Conservation (phyloP, 2,113 vertebrate species). For the Edolisoma coerulescens region DNA sequence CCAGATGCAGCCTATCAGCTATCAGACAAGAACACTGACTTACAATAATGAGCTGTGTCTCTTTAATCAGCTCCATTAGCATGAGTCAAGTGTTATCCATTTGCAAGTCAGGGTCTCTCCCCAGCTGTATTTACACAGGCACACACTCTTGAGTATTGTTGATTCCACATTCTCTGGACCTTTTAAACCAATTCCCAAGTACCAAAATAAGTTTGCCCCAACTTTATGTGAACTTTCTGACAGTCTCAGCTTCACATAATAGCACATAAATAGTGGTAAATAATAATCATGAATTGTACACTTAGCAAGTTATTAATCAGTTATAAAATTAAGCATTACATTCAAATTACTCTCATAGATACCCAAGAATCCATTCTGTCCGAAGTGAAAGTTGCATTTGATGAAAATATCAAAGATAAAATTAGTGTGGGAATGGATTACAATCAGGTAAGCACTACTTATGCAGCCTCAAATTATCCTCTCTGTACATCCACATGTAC, state of each 20-base stretch:
- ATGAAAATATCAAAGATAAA: neutral
- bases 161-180: neutral
- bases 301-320: neutral
- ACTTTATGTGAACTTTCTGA: neutral
- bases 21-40: neutral
- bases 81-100: neutral
- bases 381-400: neutral
- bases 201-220: neutral
- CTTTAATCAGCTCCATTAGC: conserved; percentile 24
- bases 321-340: neutral
- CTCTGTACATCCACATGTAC: neutral
- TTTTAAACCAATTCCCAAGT: neutral
- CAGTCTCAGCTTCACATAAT: neutral
- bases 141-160: neutral
- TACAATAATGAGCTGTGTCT: conserved; percentile 5
- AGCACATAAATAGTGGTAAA: neutral
- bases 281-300: neutral
- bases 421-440: neutral
- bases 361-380: neutral
- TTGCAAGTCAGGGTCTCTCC: conserved; percentile 10
- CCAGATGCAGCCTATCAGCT: conserved; percentile 42
- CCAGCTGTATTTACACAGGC: conserved; percentile 23
- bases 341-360: neutral
- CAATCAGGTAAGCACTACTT: neutral
- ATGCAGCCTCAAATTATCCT: neutral